Percentiles rank a stretch among this genome's conserved stretches.
Evolutionary conservation across 2,888 invertebrate species (phyloP).

Genomic region (Philhelius pedissequus): DNA sequence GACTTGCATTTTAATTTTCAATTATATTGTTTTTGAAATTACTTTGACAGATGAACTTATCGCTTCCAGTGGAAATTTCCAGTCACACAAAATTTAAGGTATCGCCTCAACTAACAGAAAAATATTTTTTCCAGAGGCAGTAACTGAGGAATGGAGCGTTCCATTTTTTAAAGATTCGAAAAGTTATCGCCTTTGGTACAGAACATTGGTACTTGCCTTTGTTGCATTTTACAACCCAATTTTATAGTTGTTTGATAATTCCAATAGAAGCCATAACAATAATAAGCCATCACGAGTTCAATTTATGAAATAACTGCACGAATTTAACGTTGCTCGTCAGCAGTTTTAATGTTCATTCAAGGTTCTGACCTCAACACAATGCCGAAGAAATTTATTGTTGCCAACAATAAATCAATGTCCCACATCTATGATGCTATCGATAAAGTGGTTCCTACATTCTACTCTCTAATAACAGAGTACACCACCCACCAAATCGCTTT

Average conservation of each 20-base stretch:
- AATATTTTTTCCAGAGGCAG: too few relatives aligned
- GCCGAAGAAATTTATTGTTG: slow-evolving; percentile 54
- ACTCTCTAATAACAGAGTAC: not conserved
- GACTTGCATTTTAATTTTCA: too few relatives aligned
- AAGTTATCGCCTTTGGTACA: too few relatives aligned
- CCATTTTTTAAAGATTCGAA: too few relatives aligned
- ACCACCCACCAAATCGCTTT: not conserved
- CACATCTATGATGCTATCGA: slow-evolving; percentile 44
- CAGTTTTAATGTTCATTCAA: not conserved
- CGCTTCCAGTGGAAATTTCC: too few relatives aligned
- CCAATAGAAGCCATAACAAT: not conserved
- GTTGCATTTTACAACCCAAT: not conserved
- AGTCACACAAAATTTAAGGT: too few relatives aligned
- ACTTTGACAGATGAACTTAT: too few relatives aligned
- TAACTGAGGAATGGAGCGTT: too few relatives aligned
- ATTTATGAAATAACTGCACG: slow-evolving; percentile 37
- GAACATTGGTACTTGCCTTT: not conserved
- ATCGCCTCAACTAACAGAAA: too few relatives aligned
- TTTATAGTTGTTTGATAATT: not conserved
- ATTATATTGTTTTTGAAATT: too few relatives aligned
- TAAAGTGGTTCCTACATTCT: not conserved
- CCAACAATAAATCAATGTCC: slow-evolving; percentile 40
- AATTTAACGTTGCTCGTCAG: slow-evolving; percentile 6
- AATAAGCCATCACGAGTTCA: not conserved
- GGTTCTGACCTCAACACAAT: slow-evolving; percentile 14